Conservation (phyloP, 2,113 vertebrate species). For the Nesospiza acunhae region DNA sequence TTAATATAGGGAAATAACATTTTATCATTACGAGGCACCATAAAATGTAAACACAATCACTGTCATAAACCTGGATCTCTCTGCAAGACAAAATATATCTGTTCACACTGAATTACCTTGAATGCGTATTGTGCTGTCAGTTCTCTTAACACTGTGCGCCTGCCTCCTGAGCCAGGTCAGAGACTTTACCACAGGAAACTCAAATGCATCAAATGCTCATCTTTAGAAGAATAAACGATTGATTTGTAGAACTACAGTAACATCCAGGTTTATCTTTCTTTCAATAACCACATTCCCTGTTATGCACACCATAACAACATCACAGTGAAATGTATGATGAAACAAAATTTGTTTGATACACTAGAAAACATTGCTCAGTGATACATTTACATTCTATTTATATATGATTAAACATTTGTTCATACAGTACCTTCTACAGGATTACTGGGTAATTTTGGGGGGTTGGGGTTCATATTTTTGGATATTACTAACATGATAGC, state of each 20-base stretch:
- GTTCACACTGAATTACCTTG: conserved; percentile 68
- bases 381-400: conserved; percentile 84
- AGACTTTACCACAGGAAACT: conserved; percentile 16
- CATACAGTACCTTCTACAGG: conserved; percentile 84
- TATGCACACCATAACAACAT: conserved; percentile 84
- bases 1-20: conserved; percentile 90
- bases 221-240: conserved; percentile 59
- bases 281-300: conserved; percentile 81
- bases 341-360: conserved; percentile 72
- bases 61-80: conserved; percentile 90
- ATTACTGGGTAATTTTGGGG: conserved; percentile 69
- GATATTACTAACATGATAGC: conserved; percentile 84
- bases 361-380: conserved; percentile 77
- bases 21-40: conserved; percentile 94
- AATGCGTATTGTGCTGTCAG: conserved; percentile 52
- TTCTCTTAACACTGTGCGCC: conserved; percentile 46
- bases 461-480: conserved; percentile 64
- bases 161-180: conserved; percentile 39
- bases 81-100: conserved; percentile 64
- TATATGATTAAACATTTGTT: conserved; percentile 84
- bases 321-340: conserved; percentile 84
- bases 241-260: conserved; percentile 52
- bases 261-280: conserved; percentile 89
- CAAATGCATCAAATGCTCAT: conserved; percentile 42
- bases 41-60: conserved; percentile 94